These are phyloP conservation scores for Pollimyrus isidori DNA, from an alignment of 2,113 vertebrate genomes.

Conservation along the genomic window DNA sequence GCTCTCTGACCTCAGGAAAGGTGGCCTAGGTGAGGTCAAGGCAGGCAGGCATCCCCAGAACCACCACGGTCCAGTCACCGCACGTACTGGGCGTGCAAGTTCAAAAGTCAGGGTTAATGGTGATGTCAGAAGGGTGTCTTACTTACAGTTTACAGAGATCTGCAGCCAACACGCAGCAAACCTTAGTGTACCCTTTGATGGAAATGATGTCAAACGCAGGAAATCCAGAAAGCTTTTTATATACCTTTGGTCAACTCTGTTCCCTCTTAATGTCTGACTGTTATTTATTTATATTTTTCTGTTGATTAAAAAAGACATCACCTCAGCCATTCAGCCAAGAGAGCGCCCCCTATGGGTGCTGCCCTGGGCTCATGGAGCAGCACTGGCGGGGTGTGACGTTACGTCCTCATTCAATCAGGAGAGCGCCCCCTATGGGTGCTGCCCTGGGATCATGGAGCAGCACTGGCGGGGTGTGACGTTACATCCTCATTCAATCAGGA, in stretches of 20 bases:
- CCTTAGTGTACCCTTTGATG: background rate
- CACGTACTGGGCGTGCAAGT: background rate
- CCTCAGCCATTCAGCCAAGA: background rate
- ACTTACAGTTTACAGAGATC: background rate
- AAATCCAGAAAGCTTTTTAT: background rate
- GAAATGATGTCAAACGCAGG: background rate
- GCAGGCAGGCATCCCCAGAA: background rate
- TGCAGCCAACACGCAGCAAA: background rate
- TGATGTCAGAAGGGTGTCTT: background rate
- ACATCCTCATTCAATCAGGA: background rate
- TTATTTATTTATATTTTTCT: background rate
- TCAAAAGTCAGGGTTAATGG: background rate
- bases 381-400: background rate
- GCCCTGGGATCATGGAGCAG: background rate
- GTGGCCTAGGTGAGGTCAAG: background rate
- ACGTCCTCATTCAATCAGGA: background rate
- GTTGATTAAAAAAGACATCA: background rate
- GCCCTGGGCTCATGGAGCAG: background rate
- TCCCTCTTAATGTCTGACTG: background rate
- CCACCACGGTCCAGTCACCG: background rate
- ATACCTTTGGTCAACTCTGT: background rate
- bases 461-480: background rate
- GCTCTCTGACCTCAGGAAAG: background rate
- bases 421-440: background rate
- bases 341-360: background rate